Base-by-base conservation (phyloP, 1,140 invertebrate genomes). In the Charaxes varanes region DNA sequence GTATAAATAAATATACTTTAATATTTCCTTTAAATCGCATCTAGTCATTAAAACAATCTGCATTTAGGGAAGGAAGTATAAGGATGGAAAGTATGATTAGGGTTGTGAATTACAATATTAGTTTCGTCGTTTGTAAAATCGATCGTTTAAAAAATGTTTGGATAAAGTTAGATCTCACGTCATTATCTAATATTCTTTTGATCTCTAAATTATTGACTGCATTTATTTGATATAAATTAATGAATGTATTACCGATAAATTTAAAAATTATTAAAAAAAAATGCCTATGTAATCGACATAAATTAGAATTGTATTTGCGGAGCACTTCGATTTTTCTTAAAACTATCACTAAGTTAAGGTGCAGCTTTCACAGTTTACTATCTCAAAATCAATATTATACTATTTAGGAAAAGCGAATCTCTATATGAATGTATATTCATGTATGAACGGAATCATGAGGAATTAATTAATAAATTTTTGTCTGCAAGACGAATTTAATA, bases 21-120 rank as follows among this genome's bases (percentile, higher is more conserved):
- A n/a, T n/a, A n/a, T n/a, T n/a, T n/a, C n/a, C n/a, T 79, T 63
- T 54, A 61, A 57, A 63, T 57, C 58, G 59, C 55, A 59, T 77
- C 72, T 80, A 77, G 76, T 77, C 76, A 80, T 69, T 73, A 65
- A 62, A 51, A 62, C 64, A 56, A 63, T 41, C 43, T 66, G 56
- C 67, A 69, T 71, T 73, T 68, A 68, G 38, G 11, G 18, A 53
- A 55, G 49, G 45, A 49, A 51, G 58, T 54, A 57, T 45, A 36
- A 44, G 50, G 23, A 37, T 57, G 62, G 52, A 67, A 53, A 42
- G 57, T 62, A 66, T 60, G 62, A 71, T 72, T 79, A 79, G 78
- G 74, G 78, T 82, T 82, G 74, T 82, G 78, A 82, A 66, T 66
- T 67, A 71, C 66, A 74, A 74, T 77, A 69, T 72, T 78, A 70